phyloP scores from a whole-genome alignment of 2,113 vertebrate genomes.

The Campylomormyrus numenius region DNA sequence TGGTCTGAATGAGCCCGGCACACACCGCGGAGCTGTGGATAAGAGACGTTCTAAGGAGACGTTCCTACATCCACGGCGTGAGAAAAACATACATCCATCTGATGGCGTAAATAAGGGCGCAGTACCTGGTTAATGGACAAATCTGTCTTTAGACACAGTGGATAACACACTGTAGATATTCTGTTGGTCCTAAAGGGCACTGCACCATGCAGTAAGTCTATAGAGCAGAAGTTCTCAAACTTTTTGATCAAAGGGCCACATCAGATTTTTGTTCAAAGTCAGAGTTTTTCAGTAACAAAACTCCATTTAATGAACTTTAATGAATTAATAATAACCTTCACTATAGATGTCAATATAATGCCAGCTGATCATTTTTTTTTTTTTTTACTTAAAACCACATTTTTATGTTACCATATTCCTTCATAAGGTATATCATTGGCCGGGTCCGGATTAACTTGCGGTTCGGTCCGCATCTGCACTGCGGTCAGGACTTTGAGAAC shows the following conservation, averaged over 20 bases:
- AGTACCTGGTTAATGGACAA: not conserved
- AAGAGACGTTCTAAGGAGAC: not conserved
- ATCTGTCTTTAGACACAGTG: not conserved
- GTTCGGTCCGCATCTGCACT: not conserved
- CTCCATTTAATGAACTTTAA: not conserved
- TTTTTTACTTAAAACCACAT: not conserved
- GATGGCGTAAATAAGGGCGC: not conserved
- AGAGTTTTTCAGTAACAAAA: not conserved
- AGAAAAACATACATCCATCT: not conserved
- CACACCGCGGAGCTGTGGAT: not conserved
- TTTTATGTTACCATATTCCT: not conserved
- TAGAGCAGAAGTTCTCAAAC: not conserved
- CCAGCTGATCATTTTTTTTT: not conserved
- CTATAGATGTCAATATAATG: not conserved
- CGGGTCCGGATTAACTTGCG: not conserved
- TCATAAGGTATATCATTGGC: not conserved
- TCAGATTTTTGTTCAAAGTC: not conserved
- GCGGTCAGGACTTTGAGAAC: not conserved
- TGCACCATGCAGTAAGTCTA: not conserved
- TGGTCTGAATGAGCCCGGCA: constrained; percentile 36
- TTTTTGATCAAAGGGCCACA: not conserved
- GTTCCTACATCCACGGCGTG: no score
- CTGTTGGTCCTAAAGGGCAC: not conserved
- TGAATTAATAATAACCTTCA: not conserved
- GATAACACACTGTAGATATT: not conserved